Evolutionary conservation across 2,113 vertebrate species (phyloP), one percentile per base, ranked within the genome.

Genomic region (Ursus arctos): DNA sequence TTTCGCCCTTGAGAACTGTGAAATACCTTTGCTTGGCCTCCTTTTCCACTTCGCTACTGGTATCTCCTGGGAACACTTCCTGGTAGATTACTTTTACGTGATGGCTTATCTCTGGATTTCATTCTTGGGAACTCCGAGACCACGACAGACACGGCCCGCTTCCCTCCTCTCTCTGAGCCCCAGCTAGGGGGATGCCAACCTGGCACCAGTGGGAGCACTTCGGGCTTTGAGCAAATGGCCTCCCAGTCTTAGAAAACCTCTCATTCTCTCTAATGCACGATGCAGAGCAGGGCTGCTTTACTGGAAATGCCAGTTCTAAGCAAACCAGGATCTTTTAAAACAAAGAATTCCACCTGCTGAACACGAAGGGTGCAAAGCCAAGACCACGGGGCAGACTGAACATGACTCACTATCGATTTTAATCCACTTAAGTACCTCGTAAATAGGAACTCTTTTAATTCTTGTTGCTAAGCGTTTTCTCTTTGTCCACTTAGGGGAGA

Each of bases 351-450:
- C 10, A 77, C 63, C 57, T 4, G 0, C 22, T 71, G 76, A 82
- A 91, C 53, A 43, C 19, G 12, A 80, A 31, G 26, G 40, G 89
- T 36, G 67, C 43, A 55, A 51, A 51, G 79, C 72, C 47, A 31
- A 72, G 33, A 51, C 0, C 28, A 36, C 49, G 49, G 36, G 2
- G 1, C 22, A 72, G 72, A 55, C 28, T 26, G 10, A 21, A 21
- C 49, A n/a, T 81, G 83, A 36, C 33, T 80, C 67, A 79, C 43
- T 69, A 88, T 67, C 94, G 91, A 95, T 98, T 94, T 94, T 88
- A 88, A 95, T 96, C 87, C 77, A 67, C 71, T 85, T 88, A 83
- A 93, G 96, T 43, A 77, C 59, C 79, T 97, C 91, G 77, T 71
- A 71, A 77, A 94, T 71, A 53, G 18, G n/a, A 85, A 65, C 31